phyloP scores from a whole-genome alignment of 2,113 vertebrate species.

The Sclerurus mexicanus region DNA sequence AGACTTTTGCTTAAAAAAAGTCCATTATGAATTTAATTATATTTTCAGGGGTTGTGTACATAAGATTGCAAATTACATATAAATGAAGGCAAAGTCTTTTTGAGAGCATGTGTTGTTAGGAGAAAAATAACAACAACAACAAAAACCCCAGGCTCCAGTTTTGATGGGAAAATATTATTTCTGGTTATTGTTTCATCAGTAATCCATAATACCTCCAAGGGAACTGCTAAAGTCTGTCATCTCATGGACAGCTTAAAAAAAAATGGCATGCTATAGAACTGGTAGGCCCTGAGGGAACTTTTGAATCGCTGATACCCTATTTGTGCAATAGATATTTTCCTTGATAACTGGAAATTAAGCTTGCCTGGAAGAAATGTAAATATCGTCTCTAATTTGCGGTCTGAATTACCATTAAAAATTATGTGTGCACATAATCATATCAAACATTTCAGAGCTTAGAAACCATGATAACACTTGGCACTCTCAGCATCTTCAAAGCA shows the following conservation, averaged over 20 bases:
- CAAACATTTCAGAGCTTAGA: conserved; percentile 67
- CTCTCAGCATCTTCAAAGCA: conserved; percentile 63
- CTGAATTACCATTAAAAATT: conserved; percentile 71
- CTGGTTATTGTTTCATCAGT: conserved; percentile 69
- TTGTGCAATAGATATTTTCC: conserved; percentile 70
- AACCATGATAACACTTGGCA: conserved; percentile 50
- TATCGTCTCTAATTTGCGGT: conserved; percentile 67
- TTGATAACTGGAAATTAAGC: conserved; percentile 73
- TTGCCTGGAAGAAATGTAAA: conserved; percentile 74
- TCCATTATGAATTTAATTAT: conserved; percentile 12
- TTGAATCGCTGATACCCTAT: conserved; percentile 64
- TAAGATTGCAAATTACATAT: background rate
- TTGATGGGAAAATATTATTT: conserved; percentile 67
- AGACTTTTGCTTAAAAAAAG: background rate
- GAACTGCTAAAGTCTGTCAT: conserved; percentile 68
- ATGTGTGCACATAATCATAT: conserved; percentile 66
- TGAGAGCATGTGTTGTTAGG: conserved; percentile 3
- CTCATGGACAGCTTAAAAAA: conserved; percentile 59
- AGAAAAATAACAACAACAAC: conserved; percentile 30
- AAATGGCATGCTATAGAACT: conserved; percentile 55
- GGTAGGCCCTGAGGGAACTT: conserved; percentile 65
- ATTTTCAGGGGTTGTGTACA: background rate
- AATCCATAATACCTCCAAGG: conserved; percentile 67
- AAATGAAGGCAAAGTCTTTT: conserved; percentile 13
- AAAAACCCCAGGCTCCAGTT: conserved; percentile 33